Conservation (phyloP, 2,888 invertebrate genomes). For the Ichneumon xanthorius region DNA sequence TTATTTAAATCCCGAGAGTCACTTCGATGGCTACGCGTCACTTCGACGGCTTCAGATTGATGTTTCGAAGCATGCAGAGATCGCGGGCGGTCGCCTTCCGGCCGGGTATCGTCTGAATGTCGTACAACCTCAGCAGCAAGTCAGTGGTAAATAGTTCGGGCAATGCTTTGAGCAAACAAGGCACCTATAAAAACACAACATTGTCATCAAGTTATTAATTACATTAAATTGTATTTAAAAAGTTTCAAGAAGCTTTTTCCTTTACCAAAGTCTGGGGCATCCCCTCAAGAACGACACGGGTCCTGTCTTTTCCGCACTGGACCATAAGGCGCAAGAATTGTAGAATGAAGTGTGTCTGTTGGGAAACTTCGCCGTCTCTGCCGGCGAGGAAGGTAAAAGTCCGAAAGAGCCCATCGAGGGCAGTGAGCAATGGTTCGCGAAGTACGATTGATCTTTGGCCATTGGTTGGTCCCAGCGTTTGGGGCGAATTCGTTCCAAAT, state of each 20-base stretch:
- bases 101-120: conserved; percentile 90
- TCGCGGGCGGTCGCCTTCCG: conserved; percentile 95
- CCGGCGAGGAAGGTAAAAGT: conserved; percentile 90
- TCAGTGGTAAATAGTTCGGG: conserved; percentile 92
- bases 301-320: conserved; percentile 91
- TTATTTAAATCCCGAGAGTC: background rate
- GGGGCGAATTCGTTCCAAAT: conserved; percentile 84
- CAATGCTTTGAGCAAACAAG: conserved; percentile 92
- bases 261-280: conserved; percentile 90
- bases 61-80: conserved; percentile 93
- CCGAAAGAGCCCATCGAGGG: conserved; percentile 90
- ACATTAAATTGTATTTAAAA: background rate
- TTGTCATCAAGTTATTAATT: background rate
- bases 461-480: conserved; percentile 78
- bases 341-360: conserved; percentile 93
- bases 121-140: conserved; percentile 91
- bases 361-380: conserved; percentile 92
- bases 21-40: conserved; percentile 17
- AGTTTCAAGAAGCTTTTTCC: background rate
- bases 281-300: conserved; percentile 90
- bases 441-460: conserved; percentile 83
- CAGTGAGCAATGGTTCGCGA: conserved; percentile 88
- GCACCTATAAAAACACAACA: conserved; percentile 85
- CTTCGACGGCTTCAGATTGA: conserved; percentile 88
- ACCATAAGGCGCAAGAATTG: conserved; percentile 92